Evolutionary conservation across 30 jellyfish, hydroid and myxozoan genomes (phyloP), one percentile per base, ranked within the genome.

Genomic region (Aurelia sp.): DNA sequence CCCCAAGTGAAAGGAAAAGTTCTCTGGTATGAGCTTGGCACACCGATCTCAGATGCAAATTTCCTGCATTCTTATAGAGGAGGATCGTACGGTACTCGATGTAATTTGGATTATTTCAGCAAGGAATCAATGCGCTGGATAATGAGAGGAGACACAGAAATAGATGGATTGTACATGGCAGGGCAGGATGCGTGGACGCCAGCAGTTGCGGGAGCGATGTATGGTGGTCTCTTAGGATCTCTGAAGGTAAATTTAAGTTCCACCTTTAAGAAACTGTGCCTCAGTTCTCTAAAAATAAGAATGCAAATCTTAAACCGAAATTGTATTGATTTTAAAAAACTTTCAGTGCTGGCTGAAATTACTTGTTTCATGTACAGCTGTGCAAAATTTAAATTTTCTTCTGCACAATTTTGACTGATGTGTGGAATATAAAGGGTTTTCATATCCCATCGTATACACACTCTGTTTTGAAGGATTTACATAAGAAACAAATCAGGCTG

Each of bases 101-200:
- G 97, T 66, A 91, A 91, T 52, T 33, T 91, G 73, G 92, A 84
- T 62, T 91, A 83, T 67, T 79, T 91, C 79, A 91, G 92, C 80
- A 66, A 70, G 69, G 89, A 60, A 22, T 84, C 96, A 16, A 83
- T 91, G 85, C 89, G 97, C 37, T 91, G 97, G 97, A 86, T 91
- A 35, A 91, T 91, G 97, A 85, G 97, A 37, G 93, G 96, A 21
- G 97, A 91, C 69, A 91, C 97, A 16, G 97, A 91, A 64, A 84
- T 91, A 3, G 66, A 60, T 19, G 91, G 91, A 12, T 74, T 91
- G 67, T 91, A 68, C 81, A 84, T 86, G 82, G 97, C 97, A 5
- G 97, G 97, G 10, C 97, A 91, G 66, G 97, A 91, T 81, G 97
- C 97, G 3, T 91, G 97, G 97, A 91, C 97, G 37, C 97, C 97